phyloP scores from a whole-genome alignment of 37 sponge, comb jelly and placozoan genomes.

The Beroe forskalii region DNA sequence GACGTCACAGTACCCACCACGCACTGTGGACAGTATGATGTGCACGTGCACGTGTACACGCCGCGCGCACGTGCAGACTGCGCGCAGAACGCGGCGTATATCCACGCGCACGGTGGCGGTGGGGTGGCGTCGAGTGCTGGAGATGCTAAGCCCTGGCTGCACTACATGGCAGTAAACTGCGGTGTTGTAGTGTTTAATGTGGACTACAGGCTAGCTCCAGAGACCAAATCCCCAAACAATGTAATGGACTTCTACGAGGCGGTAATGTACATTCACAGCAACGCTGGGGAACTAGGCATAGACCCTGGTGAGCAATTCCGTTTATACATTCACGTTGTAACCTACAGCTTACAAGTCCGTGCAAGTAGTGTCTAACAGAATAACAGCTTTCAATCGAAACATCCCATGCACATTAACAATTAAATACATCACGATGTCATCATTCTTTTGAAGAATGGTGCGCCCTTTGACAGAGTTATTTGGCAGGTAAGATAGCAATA shows the following conservation, averaged over 20 bases:
- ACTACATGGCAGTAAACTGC: conserved; percentile 17
- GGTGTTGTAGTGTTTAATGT: conserved; percentile 43
- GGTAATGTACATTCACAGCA: conserved; percentile 1
- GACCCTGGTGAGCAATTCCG: background rate
- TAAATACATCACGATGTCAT: too few relatives aligned
- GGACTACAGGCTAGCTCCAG: conserved; percentile 29
- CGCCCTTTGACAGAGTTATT: too few relatives aligned
- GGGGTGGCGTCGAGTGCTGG: conserved; percentile 12
- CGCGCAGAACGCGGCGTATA: conserved; percentile 18
- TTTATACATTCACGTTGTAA: too few relatives aligned
- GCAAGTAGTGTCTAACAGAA: too few relatives aligned
- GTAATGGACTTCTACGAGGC: conserved; percentile 40
- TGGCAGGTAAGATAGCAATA: conserved; percentile 4
- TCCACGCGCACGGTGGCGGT: conserved; percentile 36
- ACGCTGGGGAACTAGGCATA: background rate
- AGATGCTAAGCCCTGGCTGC: conserved; percentile 11
- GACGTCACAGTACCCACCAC: background rate
- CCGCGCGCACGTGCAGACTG: background rate
- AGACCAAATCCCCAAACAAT: conserved; percentile 25
- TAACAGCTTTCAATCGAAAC: too few relatives aligned
- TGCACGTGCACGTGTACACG: conserved; percentile 18
- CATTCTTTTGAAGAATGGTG: too few relatives aligned
- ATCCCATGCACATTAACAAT: too few relatives aligned
- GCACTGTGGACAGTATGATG: background rate
- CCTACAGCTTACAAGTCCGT: too few relatives aligned